phyloP scores from a whole-genome alignment of 2,113 vertebrate genomes.

The Pantherophis guttatus region DNA sequence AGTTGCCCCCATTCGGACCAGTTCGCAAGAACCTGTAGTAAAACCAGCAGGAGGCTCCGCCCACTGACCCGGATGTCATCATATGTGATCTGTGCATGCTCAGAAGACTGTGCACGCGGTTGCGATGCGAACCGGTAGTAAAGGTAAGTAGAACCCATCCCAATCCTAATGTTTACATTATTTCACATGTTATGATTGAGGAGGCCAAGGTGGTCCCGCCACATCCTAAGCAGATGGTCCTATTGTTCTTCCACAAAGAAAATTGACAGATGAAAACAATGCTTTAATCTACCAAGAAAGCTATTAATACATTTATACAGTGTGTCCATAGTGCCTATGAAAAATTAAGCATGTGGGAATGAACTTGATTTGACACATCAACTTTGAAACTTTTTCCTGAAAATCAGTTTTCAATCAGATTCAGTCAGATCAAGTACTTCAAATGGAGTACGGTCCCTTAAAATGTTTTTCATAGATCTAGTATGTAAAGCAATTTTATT shows the following conservation, averaged over 20 bases:
- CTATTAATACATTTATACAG: background rate
- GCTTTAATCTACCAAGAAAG: background rate
- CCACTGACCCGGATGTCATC: no score
- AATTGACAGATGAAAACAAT: background rate
- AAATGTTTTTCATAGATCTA: background rate
- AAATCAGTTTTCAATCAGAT: background rate
- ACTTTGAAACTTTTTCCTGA: background rate
- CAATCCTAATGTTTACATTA: background rate
- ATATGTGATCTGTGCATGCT: no score
- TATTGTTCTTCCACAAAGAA: background rate
- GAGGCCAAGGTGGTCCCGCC: background rate
- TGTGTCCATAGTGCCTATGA: background rate
- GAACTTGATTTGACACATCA: background rate
- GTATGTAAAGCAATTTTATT: background rate
- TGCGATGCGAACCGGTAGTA: no score
- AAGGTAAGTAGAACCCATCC: no score
- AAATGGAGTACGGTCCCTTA: background rate
- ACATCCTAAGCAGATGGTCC: background rate
- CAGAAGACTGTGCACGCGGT: no score
- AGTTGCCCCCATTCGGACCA: no score
- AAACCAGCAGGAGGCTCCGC: no score
- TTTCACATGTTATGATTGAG: background rate
- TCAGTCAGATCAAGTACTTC: background rate
- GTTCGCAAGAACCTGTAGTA: no score
- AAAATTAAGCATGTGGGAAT: background rate